Base-by-base conservation (phyloP, 2,888 invertebrate genomes). In the Notodonta dromedarius region DNA sequence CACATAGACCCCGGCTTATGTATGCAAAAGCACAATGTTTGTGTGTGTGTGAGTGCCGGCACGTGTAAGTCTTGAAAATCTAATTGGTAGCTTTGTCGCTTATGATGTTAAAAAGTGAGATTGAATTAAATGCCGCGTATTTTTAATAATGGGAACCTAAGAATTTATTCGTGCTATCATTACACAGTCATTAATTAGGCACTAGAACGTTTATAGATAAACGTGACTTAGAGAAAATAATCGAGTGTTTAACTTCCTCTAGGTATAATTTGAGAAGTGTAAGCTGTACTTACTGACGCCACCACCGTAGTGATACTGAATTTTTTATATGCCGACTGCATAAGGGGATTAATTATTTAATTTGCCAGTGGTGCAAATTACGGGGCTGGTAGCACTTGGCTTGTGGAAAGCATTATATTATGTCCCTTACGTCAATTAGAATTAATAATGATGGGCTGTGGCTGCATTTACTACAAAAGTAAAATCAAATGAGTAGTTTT, bases 61-160 rank as follows among this genome's bases (percentile, higher is more conserved):
- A 80, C 80, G 83, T 79, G 80, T 79, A 77, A 72, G 65, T 64
- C 66, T 73, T 62, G n/a, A 65, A 73, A 71, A 69, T 60, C 72
- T 78, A 77, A 80, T 82, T 77, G 66, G 66, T 69, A 64, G 58
- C 60, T 60, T 57, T 72, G 67, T 57, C 60, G 59, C 54, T 67
- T 58, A 67, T 67, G 60, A 55, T 44, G 59, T 69, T 71, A 63
- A 57, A 61, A 62, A 24, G 24, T 24, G 24, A 24, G 4, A 35
- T 35, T 35, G 24, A 35, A 35, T 35, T 35, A 35, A 35, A 35
- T 4, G 35, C 35, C 35, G 7, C 35, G 35, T 35, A 35, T 35
- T 7, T 5, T 35, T 7, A 35, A 35, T 7, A 35, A 35, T 35
- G 35, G 35, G 7, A 35, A 35, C 35, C 35, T 35, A 35, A 35